Base-by-base conservation (phyloP, 2,888 invertebrate species). In the Melieria picta region DNA sequence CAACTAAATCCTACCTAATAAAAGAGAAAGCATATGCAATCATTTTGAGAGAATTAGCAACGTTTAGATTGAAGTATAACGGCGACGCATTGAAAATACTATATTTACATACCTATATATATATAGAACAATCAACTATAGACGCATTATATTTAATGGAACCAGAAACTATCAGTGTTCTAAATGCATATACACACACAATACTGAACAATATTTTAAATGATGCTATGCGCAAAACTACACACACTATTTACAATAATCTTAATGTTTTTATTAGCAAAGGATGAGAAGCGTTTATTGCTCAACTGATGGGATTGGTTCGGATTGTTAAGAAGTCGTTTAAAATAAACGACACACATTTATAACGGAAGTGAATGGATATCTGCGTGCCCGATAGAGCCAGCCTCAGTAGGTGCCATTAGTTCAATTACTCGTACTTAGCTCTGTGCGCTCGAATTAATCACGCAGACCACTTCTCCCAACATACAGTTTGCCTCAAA, bases 1-100 rank as follows among this genome's bases (percentile, higher is more conserved):
- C 30, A 65, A 56, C 42, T 7, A 65, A 46, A 43, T 60, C 60
- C 4, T 45, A 60, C 60, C 45, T 79, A 76, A 75, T 79, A 75
- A 73, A 74, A 77, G 72, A 57, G 62, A 52, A 69, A 55, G 72
- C 73, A 71, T 71, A 75, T 69, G 58, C 66, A 73, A 70, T 72
- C 72, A 72, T 72, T 69, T 72, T 74, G 58, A 65, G 50, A 60
- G 55, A 73, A 62, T 48, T 43, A 64, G 55, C 16, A 56, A 55
- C 56, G 46, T 46, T 13, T 66, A 42, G 11, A 9, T 9, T 42
- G 2, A 42, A 10, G 43, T 60, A 45, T 42, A 5, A 60, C 13
- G 9, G n/a, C 13, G 42, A 52, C 43, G 16, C 57, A 46, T 16
- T 65, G 56, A 30, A 52, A 52, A 52, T 52, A 13, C 42, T 13